Conservation (phyloP, 2,113 vertebrate species). For the Aviceda subcristata region DNA sequence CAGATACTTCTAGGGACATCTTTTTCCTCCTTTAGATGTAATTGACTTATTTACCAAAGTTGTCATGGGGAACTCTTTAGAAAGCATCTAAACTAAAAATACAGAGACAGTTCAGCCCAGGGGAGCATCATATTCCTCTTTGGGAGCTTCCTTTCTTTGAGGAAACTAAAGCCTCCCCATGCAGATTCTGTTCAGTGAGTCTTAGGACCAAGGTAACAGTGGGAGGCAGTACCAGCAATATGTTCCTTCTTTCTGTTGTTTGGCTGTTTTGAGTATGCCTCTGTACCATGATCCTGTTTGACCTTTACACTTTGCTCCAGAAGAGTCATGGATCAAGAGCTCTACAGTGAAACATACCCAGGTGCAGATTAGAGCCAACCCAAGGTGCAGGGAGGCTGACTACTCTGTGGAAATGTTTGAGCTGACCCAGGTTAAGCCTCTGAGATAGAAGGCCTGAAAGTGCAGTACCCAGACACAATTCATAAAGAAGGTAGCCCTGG, state of each 20-base stretch:
- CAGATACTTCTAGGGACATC: not conserved
- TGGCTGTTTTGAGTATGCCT: not conserved
- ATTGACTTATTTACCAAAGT: not conserved
- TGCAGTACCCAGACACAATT: not conserved
- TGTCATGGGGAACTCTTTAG: not conserved
- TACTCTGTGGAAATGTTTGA: not conserved
- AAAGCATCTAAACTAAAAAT: not conserved
- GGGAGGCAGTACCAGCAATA: not conserved
- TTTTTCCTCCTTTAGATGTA: not conserved
- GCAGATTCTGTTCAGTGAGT: not conserved
- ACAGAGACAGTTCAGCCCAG: not conserved
- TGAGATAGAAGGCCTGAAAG: not conserved
- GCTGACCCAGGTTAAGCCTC: not conserved
- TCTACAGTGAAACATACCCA: not conserved
- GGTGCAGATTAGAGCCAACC: not conserved
- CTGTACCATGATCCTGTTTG: not conserved
- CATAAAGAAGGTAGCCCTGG: too few species aligned
- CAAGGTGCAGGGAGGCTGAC: not conserved
- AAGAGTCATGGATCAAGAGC: not conserved
- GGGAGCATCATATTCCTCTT: not conserved
- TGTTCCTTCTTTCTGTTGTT: not conserved
- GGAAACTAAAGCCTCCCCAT: not conserved
- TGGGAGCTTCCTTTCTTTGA: not conserved
- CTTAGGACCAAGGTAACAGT: not conserved
- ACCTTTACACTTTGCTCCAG: not conserved